Evolutionary conservation across 2,797 vertebrate species (phyloP), one percentile per base, ranked within the genome.

Genomic region (Cygnus olor): DNA sequence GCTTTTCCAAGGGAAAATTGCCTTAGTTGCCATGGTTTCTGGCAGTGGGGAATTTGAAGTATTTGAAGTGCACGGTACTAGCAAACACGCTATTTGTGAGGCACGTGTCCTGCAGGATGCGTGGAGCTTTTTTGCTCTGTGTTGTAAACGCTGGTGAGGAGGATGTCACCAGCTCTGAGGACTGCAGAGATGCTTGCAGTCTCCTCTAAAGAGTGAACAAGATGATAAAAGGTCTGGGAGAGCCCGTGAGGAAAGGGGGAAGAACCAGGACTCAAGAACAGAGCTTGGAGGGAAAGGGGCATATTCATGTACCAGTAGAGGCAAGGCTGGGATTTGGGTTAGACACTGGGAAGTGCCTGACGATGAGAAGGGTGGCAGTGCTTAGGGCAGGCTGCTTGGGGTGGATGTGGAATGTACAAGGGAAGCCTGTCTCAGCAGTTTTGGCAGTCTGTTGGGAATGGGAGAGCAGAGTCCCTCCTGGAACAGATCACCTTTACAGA

Each of bases 41-140:
- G 57, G 40, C 19, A 14, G 15, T 3, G 49, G 53, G n/a, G 38
- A 78, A 36, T 14, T 44, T 6, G 42, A 44, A 44, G 11, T 17
- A 49, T 28, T 40, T 63, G 45, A 79, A 85, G 6, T 47, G 19
- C 30, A 79, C 58, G 76, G 42, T 32, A 14, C 27, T 51, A 56
- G 60, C 49, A 72, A 63, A 14, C 2, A 0, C 44, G 58, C 65
- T 85, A 40, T 38, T 83, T 63, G 6, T 53, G 57, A 76, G 32
- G 34, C 8, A 24, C 1, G 0, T 89, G 74, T 49, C 57, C 51
- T 17, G 13, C 24, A 38, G n/a, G 24, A 60, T 2, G 3, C 1
- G 1, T 0, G 0, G 34, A 73, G 42, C 68, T 87, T 64, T 93
- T 72, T 27, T 68, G 34, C 40, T 83, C 17, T 78, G 0, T 30